A percentile compares a stretch with the other conserved stretches of the same genome.
phyloP scores from a whole-genome alignment of 2,888 invertebrate genomes.

The Subacronicta megacephala region DNA sequence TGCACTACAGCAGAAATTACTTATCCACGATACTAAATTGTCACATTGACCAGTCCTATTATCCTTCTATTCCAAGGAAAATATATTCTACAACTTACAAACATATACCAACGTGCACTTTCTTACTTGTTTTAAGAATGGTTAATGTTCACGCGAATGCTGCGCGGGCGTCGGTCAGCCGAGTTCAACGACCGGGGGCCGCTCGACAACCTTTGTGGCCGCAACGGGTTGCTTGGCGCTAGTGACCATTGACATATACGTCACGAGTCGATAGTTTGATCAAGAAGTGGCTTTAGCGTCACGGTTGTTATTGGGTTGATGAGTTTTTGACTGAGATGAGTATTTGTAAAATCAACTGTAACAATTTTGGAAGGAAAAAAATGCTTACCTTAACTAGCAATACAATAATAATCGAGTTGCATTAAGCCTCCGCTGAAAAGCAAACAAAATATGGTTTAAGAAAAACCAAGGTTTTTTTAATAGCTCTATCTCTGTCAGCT shows the following conservation, averaged over 20 bases:
- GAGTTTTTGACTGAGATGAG: constrained; percentile 1
- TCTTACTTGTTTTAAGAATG: constrained; percentile 52
- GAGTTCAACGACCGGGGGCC: constrained; percentile 78
- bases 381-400: background rate
- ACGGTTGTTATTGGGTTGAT: no score
- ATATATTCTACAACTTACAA: constrained; percentile 4
- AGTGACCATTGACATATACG: constrained; percentile 65
- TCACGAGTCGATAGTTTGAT: constrained; percentile 56
- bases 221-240: constrained; percentile 70
- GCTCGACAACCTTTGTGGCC: constrained; percentile 82
- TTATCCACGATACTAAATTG: no score
- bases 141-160: constrained; percentile 69
- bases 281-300: no score
- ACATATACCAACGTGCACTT: constrained; percentile 41
- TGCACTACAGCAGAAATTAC: no score
- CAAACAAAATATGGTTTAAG: no score
- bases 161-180: constrained; percentile 84
- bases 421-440: no score
- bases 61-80: background rate
- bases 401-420: no score
- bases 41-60: background rate
- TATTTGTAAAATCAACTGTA: no score
- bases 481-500: no score
- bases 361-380: no score
- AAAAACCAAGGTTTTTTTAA: no score